Conservation (phyloP, 2,888 invertebrate species). For the Leucozona laternaria region DNA sequence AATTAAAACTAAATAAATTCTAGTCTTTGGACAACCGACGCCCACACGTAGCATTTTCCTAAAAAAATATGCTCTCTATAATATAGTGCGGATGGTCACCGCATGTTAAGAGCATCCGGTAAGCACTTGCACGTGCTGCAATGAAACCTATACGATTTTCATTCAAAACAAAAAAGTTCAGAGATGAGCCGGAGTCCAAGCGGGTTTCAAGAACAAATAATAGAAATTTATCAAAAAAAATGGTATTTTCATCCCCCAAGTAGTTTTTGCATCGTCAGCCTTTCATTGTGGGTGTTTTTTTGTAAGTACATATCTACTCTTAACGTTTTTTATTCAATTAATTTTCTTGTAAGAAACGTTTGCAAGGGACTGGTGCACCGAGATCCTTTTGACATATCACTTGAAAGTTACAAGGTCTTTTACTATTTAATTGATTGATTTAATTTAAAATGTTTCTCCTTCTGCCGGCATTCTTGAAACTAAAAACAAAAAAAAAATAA, state of each 20-base stretch:
- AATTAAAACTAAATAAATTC: too few relatives aligned
- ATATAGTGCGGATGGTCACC: slow-evolving; percentile 1
- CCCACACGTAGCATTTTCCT: too few relatives aligned
- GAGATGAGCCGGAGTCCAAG: background rate
- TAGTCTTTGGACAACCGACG: too few relatives aligned
- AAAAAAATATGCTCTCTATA: too few relatives aligned
- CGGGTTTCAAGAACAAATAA: slow-evolving; percentile 12
- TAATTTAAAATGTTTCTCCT: background rate
- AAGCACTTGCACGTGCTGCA: slow-evolving; percentile 47
- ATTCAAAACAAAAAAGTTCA: slow-evolving; percentile 28
- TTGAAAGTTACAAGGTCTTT: slow-evolving; percentile 20
- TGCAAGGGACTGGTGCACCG: slow-evolving; percentile 8
- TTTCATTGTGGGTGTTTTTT: slow-evolving; percentile 26
- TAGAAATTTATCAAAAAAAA: slow-evolving; percentile 27
- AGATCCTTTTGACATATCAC: slow-evolving; percentile 28
- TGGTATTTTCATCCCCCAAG: background rate
- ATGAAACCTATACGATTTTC: slow-evolving; percentile 27
- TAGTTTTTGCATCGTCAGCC: slow-evolving; percentile 49
- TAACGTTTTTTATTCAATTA: slow-evolving; percentile 1
- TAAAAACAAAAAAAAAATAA: slow-evolving; percentile 13
- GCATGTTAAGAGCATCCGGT: slow-evolving; percentile 13
- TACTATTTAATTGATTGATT: slow-evolving; percentile 31
- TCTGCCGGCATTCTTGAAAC: background rate
- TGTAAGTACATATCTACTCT: background rate
- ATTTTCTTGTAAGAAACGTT: background rate